A percentile compares a stretch with the other conserved stretches of the same genome.
Evolutionary conservation across 2,797 vertebrate species (phyloP).

Genomic region (Chrysocyon brachyurus): DNA sequence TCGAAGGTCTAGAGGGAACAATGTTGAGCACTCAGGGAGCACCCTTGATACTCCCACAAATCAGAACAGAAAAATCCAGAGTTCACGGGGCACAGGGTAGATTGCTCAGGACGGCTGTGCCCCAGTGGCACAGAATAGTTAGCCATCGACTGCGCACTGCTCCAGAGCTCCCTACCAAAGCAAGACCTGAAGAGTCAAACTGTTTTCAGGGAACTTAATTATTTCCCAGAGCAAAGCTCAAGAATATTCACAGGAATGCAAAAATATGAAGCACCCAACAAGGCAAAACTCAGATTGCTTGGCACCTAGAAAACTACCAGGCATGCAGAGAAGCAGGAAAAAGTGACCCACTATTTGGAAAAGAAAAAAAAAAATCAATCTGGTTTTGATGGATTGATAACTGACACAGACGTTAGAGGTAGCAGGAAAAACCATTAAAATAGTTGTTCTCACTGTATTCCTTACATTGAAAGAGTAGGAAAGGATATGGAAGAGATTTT

Average conservation of each 20-base stretch:
- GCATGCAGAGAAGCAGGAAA: background rate
- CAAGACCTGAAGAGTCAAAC: background rate
- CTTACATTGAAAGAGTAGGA: background rate
- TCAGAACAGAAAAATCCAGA: background rate
- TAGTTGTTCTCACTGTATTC: background rate
- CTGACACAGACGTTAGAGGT: background rate
- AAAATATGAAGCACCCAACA: background rate
- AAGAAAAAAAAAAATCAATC: background rate
- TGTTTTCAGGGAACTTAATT: constrained; percentile 2
- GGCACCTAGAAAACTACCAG: background rate
- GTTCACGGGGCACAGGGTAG: background rate
- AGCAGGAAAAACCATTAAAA: background rate
- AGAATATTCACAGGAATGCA: background rate
- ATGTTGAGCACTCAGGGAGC: background rate
- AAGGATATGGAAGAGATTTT: background rate
- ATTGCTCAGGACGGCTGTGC: background rate
- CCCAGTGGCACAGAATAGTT: background rate
- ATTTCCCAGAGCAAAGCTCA: background rate
- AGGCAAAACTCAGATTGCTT: background rate
- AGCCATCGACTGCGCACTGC: background rate
- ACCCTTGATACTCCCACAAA: background rate
- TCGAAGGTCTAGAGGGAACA: background rate
- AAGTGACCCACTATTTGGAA: background rate
- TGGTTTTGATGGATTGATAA: background rate
- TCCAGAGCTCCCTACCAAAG: background rate